Percentiles rank a stretch among this genome's conserved stretches.
Conservation (phyloP, 2,888 invertebrate genomes). For the Oscheius onirici region DNA sequence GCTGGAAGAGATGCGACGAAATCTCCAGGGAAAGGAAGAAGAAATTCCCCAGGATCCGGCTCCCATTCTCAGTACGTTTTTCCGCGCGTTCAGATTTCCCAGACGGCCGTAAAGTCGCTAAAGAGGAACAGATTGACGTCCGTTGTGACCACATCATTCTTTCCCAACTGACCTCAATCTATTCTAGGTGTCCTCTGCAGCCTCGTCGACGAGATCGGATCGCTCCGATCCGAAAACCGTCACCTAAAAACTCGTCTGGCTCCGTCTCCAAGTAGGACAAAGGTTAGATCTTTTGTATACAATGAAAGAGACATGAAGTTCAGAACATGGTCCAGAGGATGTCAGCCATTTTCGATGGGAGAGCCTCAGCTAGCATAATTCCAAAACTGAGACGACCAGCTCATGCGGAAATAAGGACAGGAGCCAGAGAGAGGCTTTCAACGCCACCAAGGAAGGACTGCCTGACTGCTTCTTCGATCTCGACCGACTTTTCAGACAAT, state of each 20-base stretch:
- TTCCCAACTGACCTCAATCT: neutral
- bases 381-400: conserved; percentile 45
- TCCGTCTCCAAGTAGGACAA: conserved; percentile 27
- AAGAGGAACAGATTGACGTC: conserved; percentile 12
- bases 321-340: conserved; percentile 55
- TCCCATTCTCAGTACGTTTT: conserved; percentile 39
- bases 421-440: conserved; percentile 64
- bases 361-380: conserved; percentile 39
- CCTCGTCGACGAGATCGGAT: conserved; percentile 68
- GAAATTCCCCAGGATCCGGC: conserved; percentile 45
- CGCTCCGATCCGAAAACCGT: conserved; percentile 65
- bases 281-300: neutral
- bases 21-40: conserved; percentile 37
- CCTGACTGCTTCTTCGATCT: conserved; percentile 59
- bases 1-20: conserved; percentile 61
- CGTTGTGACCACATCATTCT: conserved; percentile 1
- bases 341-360: conserved; percentile 53
- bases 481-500: conserved; percentile 58
- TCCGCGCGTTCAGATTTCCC: neutral
- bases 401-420: conserved; percentile 53
- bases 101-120: conserved; percentile 3
- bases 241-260: conserved; percentile 58
- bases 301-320: conserved; percentile 3
- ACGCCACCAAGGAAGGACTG: conserved; percentile 55
- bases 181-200: conserved; percentile 67